A percentile compares a stretch with the other conserved stretches of the same genome.
Conservation (phyloP, 1,140 invertebrate species). For the Drosophila sproati region DNA sequence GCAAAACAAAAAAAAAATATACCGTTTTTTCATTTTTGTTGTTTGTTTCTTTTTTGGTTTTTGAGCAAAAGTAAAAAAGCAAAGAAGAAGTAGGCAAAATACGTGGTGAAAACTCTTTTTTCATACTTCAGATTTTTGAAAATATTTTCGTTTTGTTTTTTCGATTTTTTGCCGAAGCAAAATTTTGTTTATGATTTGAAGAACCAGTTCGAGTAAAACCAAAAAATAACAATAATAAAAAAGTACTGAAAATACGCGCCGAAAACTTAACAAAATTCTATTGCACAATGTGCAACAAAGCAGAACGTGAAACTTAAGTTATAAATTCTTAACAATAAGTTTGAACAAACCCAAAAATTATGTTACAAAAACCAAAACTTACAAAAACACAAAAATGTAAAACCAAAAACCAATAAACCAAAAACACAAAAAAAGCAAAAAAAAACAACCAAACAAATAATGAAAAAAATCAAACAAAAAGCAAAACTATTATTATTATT, state of each 20-base stretch:
- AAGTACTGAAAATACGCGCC: not conserved
- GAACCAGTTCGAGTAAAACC: conserved; percentile 18
- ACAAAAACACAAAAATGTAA: conserved; percentile 33
- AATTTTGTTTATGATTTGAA: conserved; percentile 39
- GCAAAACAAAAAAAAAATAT: conserved; percentile 30
- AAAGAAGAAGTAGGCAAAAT: conserved; percentile 53
- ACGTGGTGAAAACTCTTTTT: conserved; percentile 31
- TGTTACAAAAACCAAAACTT: conserved; percentile 49
- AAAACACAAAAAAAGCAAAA: conserved; percentile 28
- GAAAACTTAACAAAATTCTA: conserved; percentile 20
- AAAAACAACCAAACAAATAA: conserved; percentile 39
- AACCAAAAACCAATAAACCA: conserved; percentile 29
- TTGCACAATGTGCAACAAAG: conserved; percentile 22
- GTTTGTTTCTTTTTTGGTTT: conserved; percentile 45
- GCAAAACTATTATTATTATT: conserved; percentile 59
- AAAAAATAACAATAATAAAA: not conserved
- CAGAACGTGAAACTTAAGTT: conserved; percentile 44
- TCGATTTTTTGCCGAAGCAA: conserved; percentile 52
- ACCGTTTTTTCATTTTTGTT: conserved; percentile 22
- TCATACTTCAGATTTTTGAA: conserved; percentile 24
- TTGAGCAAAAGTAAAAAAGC: conserved; percentile 37
- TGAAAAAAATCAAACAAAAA: conserved; percentile 59
- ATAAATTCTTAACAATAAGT: conserved; percentile 44
- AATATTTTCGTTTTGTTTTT: conserved; percentile 50
- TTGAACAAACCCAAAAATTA: conserved; percentile 37